Percentiles rank a stretch among this genome's conserved stretches.
Evolutionary conservation across 2,888 invertebrate genomes (phyloP).

Genomic region (Drosophila pullipes): DNA sequence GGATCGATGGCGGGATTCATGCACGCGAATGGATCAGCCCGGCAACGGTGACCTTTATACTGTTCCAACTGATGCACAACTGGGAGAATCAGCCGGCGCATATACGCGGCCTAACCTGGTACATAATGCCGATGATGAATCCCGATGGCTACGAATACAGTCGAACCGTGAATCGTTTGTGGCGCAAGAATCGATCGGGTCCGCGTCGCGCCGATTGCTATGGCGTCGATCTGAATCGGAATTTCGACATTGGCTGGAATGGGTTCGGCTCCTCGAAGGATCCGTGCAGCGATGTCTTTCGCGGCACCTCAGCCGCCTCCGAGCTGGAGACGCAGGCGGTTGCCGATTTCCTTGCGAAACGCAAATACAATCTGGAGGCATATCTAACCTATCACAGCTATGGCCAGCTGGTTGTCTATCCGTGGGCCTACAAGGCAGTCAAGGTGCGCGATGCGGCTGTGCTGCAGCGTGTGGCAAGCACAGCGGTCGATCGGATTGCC

Average conservation of each 20-base stretch:
- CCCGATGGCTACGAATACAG: conserved; percentile 96
- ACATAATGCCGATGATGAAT: conserved; percentile 91
- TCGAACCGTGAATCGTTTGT: conserved; percentile 91
- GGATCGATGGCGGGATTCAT: conserved; percentile 93
- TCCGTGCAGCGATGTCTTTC: conserved; percentile 93
- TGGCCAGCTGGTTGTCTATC: conserved; percentile 83
- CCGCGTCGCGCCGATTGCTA: conserved; percentile 86
- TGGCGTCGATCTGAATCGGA: conserved; percentile 94
- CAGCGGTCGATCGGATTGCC: conserved; percentile 77
- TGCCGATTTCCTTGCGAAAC: conserved; percentile 86
- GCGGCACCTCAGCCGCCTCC: conserved; percentile 91
- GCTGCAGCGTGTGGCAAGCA: conserved; percentile 77
- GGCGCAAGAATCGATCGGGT: conserved; percentile 91
- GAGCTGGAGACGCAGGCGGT: conserved; percentile 93
- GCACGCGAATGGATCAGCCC: conserved; percentile 96
- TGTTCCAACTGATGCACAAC: conserved; percentile 89
- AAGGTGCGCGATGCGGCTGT: conserved; percentile 76
- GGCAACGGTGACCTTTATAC: conserved; percentile 91
- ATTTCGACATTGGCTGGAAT: conserved; percentile 95
- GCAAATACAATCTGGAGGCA: conserved; percentile 87
- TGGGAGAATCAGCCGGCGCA: conserved; percentile 88
- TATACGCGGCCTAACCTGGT: conserved; percentile 93
- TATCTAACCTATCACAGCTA: conserved; percentile 93
- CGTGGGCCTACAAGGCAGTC: conserved; percentile 83
- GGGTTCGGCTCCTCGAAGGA: conserved; percentile 87